Evolutionary conservation across 2,797 vertebrate species (phyloP).

Genomic region (Bradypodion pumilum): DNA sequence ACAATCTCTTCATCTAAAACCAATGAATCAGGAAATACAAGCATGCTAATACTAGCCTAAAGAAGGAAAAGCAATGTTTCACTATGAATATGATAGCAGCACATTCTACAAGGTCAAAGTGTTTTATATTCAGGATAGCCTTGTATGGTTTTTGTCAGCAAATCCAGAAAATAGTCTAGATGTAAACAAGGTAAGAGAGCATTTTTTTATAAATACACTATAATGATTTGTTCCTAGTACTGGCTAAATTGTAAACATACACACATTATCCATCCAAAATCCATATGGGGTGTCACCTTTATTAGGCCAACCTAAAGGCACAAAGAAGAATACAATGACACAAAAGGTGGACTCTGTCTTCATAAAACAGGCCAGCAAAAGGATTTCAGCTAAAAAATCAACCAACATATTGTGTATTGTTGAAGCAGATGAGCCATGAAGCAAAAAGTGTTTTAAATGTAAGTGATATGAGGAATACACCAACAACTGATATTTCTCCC

Average conservation of each 20-base stretch:
- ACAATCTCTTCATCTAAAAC: not conserved
- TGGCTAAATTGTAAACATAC: not conserved
- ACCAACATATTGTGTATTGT: constrained; percentile 39
- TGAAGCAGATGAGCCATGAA: constrained; percentile 35
- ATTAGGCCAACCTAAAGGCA: no score
- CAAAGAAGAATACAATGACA: no score
- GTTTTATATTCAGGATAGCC: not conserved
- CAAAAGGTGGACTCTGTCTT: no score
- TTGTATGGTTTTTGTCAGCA: not conserved
- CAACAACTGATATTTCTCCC: not conserved
- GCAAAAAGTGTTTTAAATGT: not conserved
- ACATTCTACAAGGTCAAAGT: not conserved
- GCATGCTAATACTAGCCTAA: not conserved
- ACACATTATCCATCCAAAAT: not conserved
- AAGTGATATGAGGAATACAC: not conserved
- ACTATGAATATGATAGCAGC: not conserved
- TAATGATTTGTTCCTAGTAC: not conserved
- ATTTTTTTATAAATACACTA: not conserved
- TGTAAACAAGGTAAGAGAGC: not conserved
- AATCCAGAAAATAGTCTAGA: not conserved
- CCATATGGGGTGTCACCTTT: no score
- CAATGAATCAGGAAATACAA: not conserved
- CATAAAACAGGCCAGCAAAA: constrained; percentile 5
- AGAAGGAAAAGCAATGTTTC: not conserved
- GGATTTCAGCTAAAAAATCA: constrained; percentile 27